These are phyloP conservation scores for Sibirionetta formosa DNA, from an alignment of 2,797 vertebrate genomes.

Conservation along the genomic window DNA sequence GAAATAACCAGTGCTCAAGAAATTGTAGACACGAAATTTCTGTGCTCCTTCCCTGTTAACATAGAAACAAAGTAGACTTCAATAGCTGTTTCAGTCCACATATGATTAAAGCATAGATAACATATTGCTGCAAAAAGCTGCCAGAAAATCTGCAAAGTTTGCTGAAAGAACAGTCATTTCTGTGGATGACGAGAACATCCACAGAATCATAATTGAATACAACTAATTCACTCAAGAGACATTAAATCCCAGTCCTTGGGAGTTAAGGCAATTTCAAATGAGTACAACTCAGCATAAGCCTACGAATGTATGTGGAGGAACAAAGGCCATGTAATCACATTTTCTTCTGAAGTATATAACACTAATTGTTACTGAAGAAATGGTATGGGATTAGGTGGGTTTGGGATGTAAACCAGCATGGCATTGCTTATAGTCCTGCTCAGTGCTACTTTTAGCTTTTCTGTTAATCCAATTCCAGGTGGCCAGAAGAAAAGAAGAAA, in stretches of 20 bases:
- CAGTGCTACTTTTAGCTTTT: neutral
- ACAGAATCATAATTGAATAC: neutral
- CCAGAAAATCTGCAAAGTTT: neutral
- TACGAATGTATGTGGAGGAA: neutral
- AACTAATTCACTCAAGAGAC: neutral
- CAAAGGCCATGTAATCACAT: neutral
- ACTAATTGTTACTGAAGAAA: neutral
- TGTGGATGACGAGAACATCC: neutral
- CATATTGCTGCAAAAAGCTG: neutral
- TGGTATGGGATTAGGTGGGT: neutral
- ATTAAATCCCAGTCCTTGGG: neutral
- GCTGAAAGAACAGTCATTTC: neutral
- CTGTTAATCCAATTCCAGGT: neutral
- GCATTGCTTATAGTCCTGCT: neutral
- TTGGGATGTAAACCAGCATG: neutral
- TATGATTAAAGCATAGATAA: neutral
- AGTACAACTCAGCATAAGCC: neutral
- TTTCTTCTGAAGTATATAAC: neutral
- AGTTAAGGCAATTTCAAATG: constrained; percentile 22
- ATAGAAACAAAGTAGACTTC: neutral
- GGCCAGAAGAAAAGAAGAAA: neutral
- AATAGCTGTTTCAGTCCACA: neutral
- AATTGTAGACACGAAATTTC: neutral
- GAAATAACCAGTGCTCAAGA: neutral
- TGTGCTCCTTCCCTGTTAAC: neutral